phyloP scores from a whole-genome alignment of 2,113 vertebrate genomes.

The Dasypus novemcinctus region DNA sequence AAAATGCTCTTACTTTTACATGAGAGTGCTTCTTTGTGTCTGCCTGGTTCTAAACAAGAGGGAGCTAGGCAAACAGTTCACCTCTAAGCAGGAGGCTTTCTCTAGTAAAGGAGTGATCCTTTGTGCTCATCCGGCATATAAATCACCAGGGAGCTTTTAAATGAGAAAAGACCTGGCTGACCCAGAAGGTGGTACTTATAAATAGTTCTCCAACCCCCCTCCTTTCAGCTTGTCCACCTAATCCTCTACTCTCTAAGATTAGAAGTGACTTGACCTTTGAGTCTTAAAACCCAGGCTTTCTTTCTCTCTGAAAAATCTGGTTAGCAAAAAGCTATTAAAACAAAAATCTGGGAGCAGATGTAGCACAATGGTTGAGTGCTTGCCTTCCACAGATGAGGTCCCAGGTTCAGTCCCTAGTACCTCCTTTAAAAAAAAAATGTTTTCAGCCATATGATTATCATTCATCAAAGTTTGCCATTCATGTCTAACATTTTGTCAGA shows the following conservation, averaged over 20 bases:
- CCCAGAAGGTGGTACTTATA: slow-evolving; percentile 80
- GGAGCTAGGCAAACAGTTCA: background rate
- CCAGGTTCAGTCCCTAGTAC: background rate
- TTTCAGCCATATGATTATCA: background rate
- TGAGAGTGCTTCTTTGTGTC: background rate
- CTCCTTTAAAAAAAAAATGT: background rate
- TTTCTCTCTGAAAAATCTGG: slow-evolving; percentile 46
- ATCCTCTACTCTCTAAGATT: slow-evolving; percentile 77
- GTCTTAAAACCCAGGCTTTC: slow-evolving; percentile 64
- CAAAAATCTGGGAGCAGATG: background rate
- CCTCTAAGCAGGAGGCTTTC: background rate
- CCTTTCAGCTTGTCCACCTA: slow-evolving; percentile 76
- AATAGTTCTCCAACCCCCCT: slow-evolving; percentile 76
- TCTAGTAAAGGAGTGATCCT: background rate
- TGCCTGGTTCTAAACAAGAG: background rate
- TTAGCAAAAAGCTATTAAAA: slow-evolving; percentile 37
- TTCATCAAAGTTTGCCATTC: background rate
- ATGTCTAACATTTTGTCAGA: background rate
- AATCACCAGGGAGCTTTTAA: slow-evolving; percentile 77
- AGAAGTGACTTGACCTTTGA: slow-evolving; percentile 79
- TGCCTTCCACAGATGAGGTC: too few relatives aligned
- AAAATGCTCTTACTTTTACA: slow-evolving; percentile 15
- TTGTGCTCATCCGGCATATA: slow-evolving; percentile 29
- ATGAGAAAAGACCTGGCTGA: slow-evolving; percentile 79
- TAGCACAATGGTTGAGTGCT: too few relatives aligned